These are phyloP conservation scores for Charadrius vociferus DNA, from an alignment of 2,113 vertebrate genomes.

Conservation along the genomic window DNA sequence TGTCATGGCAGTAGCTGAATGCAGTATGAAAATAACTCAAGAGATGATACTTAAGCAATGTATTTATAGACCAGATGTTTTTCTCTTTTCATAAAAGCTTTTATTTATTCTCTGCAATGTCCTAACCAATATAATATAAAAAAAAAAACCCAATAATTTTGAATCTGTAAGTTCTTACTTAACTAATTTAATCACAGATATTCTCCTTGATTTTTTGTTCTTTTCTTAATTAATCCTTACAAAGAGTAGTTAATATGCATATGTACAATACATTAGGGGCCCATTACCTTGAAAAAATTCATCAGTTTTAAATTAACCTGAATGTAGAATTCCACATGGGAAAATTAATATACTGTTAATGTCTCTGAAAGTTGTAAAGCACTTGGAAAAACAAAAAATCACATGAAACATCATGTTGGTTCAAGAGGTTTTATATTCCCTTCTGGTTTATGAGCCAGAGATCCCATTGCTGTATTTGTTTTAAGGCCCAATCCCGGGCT, in stretches of 20 bases:
- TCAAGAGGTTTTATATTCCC: not conserved
- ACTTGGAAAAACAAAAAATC: not conserved
- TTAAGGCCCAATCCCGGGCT: not conserved
- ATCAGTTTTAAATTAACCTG: conserved; percentile 29
- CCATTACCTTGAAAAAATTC: not conserved
- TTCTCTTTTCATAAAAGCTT: not conserved
- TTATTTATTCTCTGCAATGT: not conserved
- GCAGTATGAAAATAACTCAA: conserved; percentile 12
- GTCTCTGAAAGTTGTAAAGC: not conserved
- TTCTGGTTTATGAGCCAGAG: not conserved
- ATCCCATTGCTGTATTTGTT: not conserved
- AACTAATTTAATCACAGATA: not conserved
- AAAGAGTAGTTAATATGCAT: not conserved
- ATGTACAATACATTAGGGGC: not conserved
- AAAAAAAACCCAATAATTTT: not conserved
- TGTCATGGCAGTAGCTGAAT: not conserved
- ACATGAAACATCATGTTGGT: not conserved
- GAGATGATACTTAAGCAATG: not conserved
- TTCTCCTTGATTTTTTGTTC: not conserved
- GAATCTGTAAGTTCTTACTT: not conserved
- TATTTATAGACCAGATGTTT: not conserved
- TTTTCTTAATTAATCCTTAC: conserved; percentile 18
- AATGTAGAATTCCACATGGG: not conserved
- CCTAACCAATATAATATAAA: not conserved
- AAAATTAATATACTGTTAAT: not conserved